Conservation (phyloP, 2,888 invertebrate species). For the Agrochola macilenta region DNA sequence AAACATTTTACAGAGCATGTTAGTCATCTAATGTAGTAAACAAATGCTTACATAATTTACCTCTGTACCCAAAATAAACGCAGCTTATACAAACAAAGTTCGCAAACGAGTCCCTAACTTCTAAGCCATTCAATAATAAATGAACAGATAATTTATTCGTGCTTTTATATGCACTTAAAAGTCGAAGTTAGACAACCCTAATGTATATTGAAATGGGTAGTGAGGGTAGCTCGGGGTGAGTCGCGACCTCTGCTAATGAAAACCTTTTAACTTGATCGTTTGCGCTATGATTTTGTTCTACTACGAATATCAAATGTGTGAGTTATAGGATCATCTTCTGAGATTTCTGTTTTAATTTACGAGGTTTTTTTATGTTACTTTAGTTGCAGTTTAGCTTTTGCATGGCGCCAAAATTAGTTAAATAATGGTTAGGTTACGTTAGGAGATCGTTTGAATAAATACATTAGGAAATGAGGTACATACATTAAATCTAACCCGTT, state of each 20-base stretch:
- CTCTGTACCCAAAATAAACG: slow-evolving; percentile 8
- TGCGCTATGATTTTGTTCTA: not conserved
- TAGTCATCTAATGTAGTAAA: not conserved
- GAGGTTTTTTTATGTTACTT: not conserved
- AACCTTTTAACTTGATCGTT: slow-evolving; percentile 54
- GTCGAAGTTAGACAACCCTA: slow-evolving; percentile 52
- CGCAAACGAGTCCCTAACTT: slow-evolving; percentile 10
- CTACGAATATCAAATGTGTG: not conserved
- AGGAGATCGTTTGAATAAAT: too few relatives aligned
- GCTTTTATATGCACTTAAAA: slow-evolving; percentile 30
- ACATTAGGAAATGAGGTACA: too few relatives aligned
- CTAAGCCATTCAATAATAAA: slow-evolving; percentile 35
- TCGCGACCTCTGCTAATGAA: slow-evolving; percentile 37
- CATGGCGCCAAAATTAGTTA: not conserved
- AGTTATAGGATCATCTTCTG: not conserved
- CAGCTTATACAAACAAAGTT: slow-evolving; percentile 17
- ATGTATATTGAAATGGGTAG: slow-evolving; percentile 49
- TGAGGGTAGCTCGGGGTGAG: not conserved
- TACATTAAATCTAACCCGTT: not conserved
- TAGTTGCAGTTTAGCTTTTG: not conserved
- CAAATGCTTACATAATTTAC: slow-evolving; percentile 1
- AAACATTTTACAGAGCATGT: not conserved
- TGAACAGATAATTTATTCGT: slow-evolving; percentile 34
- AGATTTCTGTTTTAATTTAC: not conserved
- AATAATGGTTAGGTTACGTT: too few relatives aligned